Evolutionary conservation across 2,797 vertebrate genomes (phyloP).

Genomic region (Paramormyrops hopkinsi): DNA sequence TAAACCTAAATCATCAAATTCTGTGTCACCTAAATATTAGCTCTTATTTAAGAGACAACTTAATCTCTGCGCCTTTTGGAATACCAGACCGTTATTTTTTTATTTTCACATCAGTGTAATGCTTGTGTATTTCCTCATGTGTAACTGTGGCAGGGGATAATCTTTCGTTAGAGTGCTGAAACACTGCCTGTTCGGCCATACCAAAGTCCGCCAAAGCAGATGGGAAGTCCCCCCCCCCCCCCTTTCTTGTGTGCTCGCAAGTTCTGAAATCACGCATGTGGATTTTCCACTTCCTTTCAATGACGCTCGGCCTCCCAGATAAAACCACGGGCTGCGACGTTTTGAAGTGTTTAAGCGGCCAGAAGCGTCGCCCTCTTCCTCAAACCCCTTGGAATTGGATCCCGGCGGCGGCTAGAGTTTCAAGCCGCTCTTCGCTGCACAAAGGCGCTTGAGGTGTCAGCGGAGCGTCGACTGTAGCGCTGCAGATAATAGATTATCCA

Average conservation of each 20-base stretch:
- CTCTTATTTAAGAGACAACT: neutral
- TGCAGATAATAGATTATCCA: slow-evolving; percentile 60
- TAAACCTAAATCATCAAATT: neutral
- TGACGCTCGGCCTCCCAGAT: slow-evolving; percentile 51
- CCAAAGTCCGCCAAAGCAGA: slow-evolving; percentile 21
- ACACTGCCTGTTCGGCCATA: slow-evolving; percentile 22
- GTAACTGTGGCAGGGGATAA: slow-evolving; percentile 24
- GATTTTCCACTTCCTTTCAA: slow-evolving; percentile 55
- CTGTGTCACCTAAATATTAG: neutral
- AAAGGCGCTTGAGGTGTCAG: slow-evolving; percentile 33
- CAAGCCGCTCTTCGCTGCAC: slow-evolving; percentile 59
- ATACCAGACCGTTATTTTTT: neutral
- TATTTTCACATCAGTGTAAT: neutral
- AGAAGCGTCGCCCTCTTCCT: slow-evolving; percentile 39
- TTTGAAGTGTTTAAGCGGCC: slow-evolving; percentile 52
- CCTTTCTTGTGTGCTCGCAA: neutral
- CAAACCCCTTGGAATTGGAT: slow-evolving; percentile 35
- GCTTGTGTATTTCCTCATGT: slow-evolving; percentile 26
- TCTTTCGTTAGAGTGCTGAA: slow-evolving; percentile 21
- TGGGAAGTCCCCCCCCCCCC: neutral
- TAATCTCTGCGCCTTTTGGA: neutral
- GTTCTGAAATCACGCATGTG: slow-evolving; percentile 33
- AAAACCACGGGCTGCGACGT: slow-evolving; percentile 49
- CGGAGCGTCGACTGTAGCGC: slow-evolving; percentile 55
- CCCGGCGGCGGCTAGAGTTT: slow-evolving; percentile 30